phyloP scores from a whole-genome alignment of 2,113 vertebrate genomes.

The Xenus cinereus region DNA sequence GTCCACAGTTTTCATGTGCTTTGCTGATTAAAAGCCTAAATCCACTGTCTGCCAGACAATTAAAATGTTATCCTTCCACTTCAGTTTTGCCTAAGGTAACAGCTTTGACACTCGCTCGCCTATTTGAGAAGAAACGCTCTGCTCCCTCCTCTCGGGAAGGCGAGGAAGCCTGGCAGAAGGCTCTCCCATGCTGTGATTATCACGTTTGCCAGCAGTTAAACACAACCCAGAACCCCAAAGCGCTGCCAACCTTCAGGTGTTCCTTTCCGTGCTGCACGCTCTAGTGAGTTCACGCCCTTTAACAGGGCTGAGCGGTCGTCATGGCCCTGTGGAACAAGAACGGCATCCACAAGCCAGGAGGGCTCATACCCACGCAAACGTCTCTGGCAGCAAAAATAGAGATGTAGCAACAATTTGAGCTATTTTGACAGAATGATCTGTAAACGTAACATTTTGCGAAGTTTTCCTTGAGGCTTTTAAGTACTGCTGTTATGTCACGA shows the following conservation, averaged over 20 bases:
- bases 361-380: background rate
- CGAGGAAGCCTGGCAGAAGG: background rate
- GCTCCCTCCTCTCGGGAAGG: background rate
- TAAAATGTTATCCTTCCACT: background rate
- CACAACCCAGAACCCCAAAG: background rate
- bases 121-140: background rate
- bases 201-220: background rate
- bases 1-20: background rate
- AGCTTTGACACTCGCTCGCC: accelerated
- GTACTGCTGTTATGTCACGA: background rate
- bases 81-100: background rate
- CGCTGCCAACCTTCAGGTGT: background rate
- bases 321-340: background rate
- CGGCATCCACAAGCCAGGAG: background rate
- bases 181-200: background rate
- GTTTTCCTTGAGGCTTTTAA: background rate
- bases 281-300: background rate
- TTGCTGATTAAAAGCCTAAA: background rate
- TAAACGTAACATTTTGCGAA: background rate
- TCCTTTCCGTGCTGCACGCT: background rate
- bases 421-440: background rate
- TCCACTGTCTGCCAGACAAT: background rate
- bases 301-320: background rate
- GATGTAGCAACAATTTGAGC: background rate
- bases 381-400: background rate